A percentile compares a stretch with the other conserved stretches of the same genome.
Evolutionary conservation across 2,797 vertebrate species (phyloP).

Genomic region (Microctenopoma steveboyesi): DNA sequence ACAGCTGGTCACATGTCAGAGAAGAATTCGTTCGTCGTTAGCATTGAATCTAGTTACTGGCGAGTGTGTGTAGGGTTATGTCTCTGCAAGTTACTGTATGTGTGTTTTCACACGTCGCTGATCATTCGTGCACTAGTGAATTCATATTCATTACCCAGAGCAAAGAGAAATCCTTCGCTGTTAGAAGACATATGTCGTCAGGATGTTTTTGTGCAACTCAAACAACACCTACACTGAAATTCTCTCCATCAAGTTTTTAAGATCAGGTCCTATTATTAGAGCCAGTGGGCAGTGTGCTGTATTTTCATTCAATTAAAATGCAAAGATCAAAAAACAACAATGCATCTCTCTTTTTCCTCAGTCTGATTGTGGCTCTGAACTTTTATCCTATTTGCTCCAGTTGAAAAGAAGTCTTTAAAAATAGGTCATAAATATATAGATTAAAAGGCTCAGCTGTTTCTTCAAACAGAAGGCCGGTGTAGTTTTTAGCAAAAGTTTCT

Average conservation of each 20-base stretch:
- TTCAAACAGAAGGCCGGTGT: not conserved
- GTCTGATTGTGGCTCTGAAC: not conserved
- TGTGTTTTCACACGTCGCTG: conserved; percentile 5
- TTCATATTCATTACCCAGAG: conserved; percentile 21
- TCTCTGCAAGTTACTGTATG: not conserved
- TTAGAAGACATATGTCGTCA: not conserved
- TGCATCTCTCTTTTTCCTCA: not conserved
- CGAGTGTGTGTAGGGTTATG: not conserved
- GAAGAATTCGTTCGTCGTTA: not conserved
- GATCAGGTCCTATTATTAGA: conserved; percentile 1
- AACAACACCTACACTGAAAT: not conserved
- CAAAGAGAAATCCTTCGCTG: not conserved
- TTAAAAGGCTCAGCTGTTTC: not conserved
- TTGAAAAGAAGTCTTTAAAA: not conserved
- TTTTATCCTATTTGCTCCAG: not conserved
- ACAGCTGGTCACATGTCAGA: conserved; percentile 23
- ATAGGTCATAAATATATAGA: not conserved
- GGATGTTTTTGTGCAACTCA: no score
- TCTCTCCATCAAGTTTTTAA: not conserved
- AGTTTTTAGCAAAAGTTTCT: not conserved
- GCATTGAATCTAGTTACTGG: not conserved
- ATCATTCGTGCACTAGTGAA: not conserved
- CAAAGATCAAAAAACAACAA: not conserved
- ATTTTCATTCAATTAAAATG: not conserved
- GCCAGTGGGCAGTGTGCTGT: no score